A percentile compares a stretch with the other conserved stretches of the same genome.
phyloP scores from a whole-genome alignment of 2,797 vertebrate species.

The Natrix natrix region DNA sequence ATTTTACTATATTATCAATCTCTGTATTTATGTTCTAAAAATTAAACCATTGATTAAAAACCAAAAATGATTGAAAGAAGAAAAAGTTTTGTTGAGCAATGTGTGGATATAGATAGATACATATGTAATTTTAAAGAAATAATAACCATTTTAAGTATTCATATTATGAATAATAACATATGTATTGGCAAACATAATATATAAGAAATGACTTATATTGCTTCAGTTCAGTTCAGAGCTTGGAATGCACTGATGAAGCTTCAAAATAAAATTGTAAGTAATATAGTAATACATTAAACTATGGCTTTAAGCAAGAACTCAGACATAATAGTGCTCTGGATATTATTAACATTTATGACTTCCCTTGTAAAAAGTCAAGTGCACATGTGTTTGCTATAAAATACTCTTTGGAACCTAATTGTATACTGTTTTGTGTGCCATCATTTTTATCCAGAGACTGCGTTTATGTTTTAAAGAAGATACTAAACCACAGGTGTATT shows the following conservation, averaged over 20 bases:
- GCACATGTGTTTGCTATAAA: constrained; percentile 38
- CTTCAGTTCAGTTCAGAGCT: not conserved
- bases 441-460: constrained; percentile 17
- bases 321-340: constrained; percentile 26
- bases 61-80: not conserved
- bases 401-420: constrained; percentile 34
- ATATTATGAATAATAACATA: not conserved
- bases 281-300: constrained; percentile 30
- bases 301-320: constrained; percentile 15
- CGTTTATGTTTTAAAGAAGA: constrained; percentile 20
- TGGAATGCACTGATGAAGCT: not conserved
- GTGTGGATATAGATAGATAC: not conserved
- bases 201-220: not conserved
- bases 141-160: not conserved
- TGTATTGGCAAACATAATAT: not conserved
- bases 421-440: constrained; percentile 36
- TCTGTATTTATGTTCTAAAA: not conserved
- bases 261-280: not conserved
- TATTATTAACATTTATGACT: constrained; percentile 31
- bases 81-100: not conserved
- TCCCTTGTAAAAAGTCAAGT: constrained; percentile 29
- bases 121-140: not conserved
- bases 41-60: not conserved
- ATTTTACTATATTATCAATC: not conserved
- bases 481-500: not conserved